phyloP scores from a whole-genome alignment of 2,113 vertebrate species.

The Callopanchax toddi region DNA sequence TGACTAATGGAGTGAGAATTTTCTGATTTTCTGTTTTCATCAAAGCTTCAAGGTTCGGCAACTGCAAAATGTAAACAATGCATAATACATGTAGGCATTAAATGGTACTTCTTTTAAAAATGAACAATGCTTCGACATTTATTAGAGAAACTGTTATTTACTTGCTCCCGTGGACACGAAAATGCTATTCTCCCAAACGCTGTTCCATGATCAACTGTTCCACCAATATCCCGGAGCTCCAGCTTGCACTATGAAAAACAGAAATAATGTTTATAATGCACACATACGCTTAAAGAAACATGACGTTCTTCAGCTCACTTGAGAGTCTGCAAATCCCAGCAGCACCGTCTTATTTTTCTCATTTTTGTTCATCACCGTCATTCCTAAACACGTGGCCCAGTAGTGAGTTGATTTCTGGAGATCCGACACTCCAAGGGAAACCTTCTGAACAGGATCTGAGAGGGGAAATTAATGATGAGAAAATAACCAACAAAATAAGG shows the following conservation, averaged over 20 bases:
- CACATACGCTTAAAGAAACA: background rate
- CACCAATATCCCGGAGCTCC: conserved; percentile 82
- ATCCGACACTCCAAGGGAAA: conserved; percentile 90
- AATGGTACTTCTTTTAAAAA: background rate
- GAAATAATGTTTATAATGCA: background rate
- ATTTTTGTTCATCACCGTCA: conserved; percentile 89
- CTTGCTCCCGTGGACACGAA: conserved; percentile 91
- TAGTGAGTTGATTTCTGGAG: conserved; percentile 87
- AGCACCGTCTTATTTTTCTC: conserved; percentile 84
- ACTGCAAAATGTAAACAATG: conserved; percentile 68
- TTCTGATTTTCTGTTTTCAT: conserved; percentile 91
- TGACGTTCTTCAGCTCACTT: conserved; percentile 74
- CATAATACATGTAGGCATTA: background rate
- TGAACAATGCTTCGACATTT: background rate
- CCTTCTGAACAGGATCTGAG: conserved; percentile 91
- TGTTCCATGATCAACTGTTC: conserved; percentile 86
- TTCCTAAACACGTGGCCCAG: conserved; percentile 89
- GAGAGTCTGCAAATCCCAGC: conserved; percentile 88
- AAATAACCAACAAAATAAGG: background rate
- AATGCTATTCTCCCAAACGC: conserved; percentile 95
- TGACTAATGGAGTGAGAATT: conserved; percentile 91
- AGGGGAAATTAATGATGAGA: background rate
- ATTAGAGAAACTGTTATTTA: conserved; percentile 41
- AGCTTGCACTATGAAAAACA: conserved; percentile 86
- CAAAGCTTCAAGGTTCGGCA: conserved; percentile 85